Evolutionary conservation across 53 echinoderm and acorn worm species (phyloP).

Genomic region (Echinarachnius parma): DNA sequence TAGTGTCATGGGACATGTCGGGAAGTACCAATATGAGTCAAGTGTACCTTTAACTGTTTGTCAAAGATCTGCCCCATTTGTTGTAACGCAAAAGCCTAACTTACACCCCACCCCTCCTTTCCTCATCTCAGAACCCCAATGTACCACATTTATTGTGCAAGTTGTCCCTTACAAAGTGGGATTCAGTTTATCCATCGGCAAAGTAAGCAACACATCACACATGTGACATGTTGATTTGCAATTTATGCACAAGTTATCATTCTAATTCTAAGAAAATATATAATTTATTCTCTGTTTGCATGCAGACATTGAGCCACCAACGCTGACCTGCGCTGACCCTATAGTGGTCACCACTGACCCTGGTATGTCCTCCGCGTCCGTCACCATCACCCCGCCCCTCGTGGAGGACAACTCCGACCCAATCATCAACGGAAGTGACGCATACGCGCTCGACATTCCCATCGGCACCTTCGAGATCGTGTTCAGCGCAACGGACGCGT

Average conservation of each 20-base stretch:
- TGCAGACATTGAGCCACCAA: slow-evolving; percentile 33
- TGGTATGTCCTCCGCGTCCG: slow-evolving; percentile 8
- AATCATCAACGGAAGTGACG: slow-evolving; percentile 1
- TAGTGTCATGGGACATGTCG: no score
- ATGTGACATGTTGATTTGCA: no score
- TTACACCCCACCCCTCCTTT: no score
- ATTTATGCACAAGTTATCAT: no score
- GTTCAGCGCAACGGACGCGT: slow-evolving; percentile 29
- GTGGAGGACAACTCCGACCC: slow-evolving; percentile 42
- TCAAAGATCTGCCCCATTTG: no score
- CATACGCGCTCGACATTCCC: background rate
- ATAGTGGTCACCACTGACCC: slow-evolving; percentile 27
- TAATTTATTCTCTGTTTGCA: background rate
- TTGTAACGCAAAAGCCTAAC: no score
- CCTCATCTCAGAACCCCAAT: no score
- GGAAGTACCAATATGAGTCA: no score
- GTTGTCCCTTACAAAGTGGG: no score
- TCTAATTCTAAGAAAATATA: no score
- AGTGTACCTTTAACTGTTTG: no score
- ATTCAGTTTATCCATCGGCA: background rate
- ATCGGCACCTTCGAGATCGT: slow-evolving; percentile 18
- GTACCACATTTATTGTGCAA: no score
- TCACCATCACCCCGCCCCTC: slow-evolving; percentile 18
- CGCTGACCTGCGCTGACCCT: slow-evolving; percentile 9
- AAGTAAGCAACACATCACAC: background rate